Base-by-base conservation (phyloP, 2,888 invertebrate species). In the Galerucella calmariensis region DNA sequence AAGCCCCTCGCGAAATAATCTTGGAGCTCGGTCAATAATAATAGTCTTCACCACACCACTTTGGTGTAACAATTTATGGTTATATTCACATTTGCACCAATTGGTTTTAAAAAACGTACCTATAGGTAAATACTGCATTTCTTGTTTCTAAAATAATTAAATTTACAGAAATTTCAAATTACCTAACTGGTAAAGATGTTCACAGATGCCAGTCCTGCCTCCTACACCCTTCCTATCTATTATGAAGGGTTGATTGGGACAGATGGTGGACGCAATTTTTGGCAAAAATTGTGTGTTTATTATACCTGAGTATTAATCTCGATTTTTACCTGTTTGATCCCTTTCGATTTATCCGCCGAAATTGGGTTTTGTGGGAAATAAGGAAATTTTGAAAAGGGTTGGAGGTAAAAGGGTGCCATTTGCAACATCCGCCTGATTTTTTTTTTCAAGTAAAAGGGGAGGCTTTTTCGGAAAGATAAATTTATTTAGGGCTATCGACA, bases 211-310 rank as follows among this genome's bases (percentile, higher is more conserved):
- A 10, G 46, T 16, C 63, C 63, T 65, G 63, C 11, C 4, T 12
- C 8, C 2, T 12, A 12, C 62, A 77, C 78, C 80, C 78, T 79
- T 78, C 74, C 66, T 20, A 46, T 72, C 74, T 27, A 73, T 76
- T 75, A 75, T 78, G 78, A 79, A 79, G 78, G 76, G 76, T 79
- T 78, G 69, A 63, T 76, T 79, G 61, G 65, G 79, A 78, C 82
- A 82, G 82, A 80, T 82, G 82, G 81, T 70, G 67, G 78, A 78
- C 79, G 82, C 80, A 81, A 81, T 80, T 79, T 80, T 81, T 73
- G 78, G 72, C 77, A 75, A 81, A 75, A 75, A 72, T 76, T 48
- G 20, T 48, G 8, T 5, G 20, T 20, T 27, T 27, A 27, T 27
- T 20, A 3, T 74, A 76, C 71, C 72, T 69, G 75, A 61, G 66